Percentiles rank a stretch among this genome's conserved stretches.
Evolutionary conservation across 2,113 vertebrate genomes (phyloP).

Genomic region (Corythoichthys haematopterus): DNA sequence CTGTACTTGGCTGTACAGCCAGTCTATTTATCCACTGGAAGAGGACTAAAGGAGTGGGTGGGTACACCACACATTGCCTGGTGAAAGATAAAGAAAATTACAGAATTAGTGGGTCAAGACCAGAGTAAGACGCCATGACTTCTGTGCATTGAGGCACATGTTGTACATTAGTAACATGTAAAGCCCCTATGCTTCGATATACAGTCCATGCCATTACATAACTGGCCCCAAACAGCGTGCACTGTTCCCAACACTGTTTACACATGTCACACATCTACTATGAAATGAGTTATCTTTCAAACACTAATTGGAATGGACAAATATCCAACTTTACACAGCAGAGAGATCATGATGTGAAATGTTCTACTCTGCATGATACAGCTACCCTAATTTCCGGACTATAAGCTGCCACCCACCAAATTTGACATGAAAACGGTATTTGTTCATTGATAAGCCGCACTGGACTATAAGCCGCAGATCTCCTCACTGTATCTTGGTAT

Average conservation of each 20-base stretch:
- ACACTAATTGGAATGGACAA: background rate
- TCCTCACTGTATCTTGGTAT: too few relatives aligned
- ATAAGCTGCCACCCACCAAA: background rate
- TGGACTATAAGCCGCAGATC: too few relatives aligned
- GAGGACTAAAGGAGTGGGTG: background rate
- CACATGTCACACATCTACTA: constrained; percentile 1
- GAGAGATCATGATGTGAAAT: background rate
- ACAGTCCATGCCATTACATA: constrained; percentile 8
- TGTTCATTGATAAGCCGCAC: too few relatives aligned
- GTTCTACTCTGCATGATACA: background rate
- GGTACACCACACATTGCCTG: background rate
- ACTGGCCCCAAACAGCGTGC: background rate
- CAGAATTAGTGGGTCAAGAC: background rate
- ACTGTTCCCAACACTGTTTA: background rate
- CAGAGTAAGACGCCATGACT: background rate
- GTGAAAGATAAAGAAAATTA: background rate
- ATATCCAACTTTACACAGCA: background rate
- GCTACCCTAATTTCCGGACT: background rate
- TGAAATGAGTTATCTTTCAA: background rate
- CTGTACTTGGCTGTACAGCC: constrained; percentile 11
- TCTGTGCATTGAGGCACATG: background rate
- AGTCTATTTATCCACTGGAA: constrained; percentile 24
- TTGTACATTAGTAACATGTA: constrained; percentile 18
- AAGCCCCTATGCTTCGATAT: constrained; percentile 15
- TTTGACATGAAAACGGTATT: too few relatives aligned